phyloP scores from a whole-genome alignment of 1,140 invertebrate genomes.

The Mylabris phalerata region DNA sequence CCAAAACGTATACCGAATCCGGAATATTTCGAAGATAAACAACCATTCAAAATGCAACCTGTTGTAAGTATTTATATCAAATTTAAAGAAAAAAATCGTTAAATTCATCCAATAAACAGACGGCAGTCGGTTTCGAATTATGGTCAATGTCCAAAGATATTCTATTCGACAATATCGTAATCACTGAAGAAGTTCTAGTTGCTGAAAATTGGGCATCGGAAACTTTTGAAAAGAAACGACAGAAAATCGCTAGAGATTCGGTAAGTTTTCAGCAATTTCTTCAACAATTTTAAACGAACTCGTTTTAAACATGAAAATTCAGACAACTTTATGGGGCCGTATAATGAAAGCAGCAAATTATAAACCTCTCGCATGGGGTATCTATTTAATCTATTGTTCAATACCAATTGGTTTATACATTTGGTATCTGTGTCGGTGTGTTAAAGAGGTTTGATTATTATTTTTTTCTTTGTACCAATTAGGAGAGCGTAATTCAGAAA shows the following conservation, averaged over 20 bases:
- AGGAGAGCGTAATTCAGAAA: slow-evolving; percentile 77
- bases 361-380: slow-evolving; percentile 68
- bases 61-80: slow-evolving; percentile 65
- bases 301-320: not conserved
- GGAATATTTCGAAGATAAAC: slow-evolving; percentile 85
- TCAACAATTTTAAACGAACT: not conserved
- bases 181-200: slow-evolving; percentile 77
- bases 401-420: slow-evolving; percentile 65
- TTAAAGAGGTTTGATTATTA: slow-evolving; percentile 53
- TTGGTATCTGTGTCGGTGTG: slow-evolving; percentile 58
- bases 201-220: slow-evolving; percentile 75
- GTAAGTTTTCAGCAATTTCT: slow-evolving; percentile 50
- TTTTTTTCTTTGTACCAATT: slow-evolving; percentile 38
- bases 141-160: slow-evolving; percentile 97
- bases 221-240: slow-evolving; percentile 80
- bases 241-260: slow-evolving; percentile 68
- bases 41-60: slow-evolving; percentile 85
- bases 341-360: slow-evolving; percentile 66
- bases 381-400: slow-evolving; percentile 69
- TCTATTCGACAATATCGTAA: slow-evolving; percentile 91
- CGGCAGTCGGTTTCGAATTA: slow-evolving; percentile 89
- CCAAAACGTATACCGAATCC: slow-evolving; percentile 83
- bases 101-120: slow-evolving; percentile 45
- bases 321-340: slow-evolving; percentile 66
- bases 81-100: no score